Percentiles rank a stretch among this genome's conserved stretches.
Evolutionary conservation across 2,888 invertebrate genomes (phyloP).

Genomic region (Hypena proboscidalis): DNA sequence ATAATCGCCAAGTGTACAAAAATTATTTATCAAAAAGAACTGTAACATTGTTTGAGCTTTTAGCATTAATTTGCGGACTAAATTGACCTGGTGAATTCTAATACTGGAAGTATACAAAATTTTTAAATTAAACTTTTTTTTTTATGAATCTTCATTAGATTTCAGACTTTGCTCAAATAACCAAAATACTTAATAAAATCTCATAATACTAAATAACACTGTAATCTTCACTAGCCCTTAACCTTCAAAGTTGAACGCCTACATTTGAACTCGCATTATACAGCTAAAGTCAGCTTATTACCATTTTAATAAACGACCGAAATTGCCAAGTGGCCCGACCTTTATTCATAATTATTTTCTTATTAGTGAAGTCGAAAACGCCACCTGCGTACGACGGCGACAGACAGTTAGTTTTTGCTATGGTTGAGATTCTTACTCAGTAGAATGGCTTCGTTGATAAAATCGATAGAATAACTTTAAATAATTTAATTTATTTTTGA

Average conservation of each 20-base stretch:
- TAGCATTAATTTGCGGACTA: too few relatives aligned
- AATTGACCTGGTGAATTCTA: too few relatives aligned
- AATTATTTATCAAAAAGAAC: too few relatives aligned
- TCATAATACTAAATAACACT: background rate
- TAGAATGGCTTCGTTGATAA: conserved; percentile 26
- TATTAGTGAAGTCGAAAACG: conserved; percentile 49
- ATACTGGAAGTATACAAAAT: too few relatives aligned
- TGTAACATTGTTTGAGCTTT: too few relatives aligned
- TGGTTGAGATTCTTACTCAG: conserved; percentile 29
- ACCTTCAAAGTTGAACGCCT: conserved; percentile 13
- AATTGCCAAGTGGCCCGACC: conserved; percentile 51
- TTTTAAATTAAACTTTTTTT: too few relatives aligned
- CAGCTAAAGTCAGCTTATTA: conserved; percentile 43
- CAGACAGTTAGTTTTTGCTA: too few relatives aligned
- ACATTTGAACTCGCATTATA: conserved; percentile 37
- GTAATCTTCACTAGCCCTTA: conserved; percentile 13
- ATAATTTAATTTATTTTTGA: too few relatives aligned
- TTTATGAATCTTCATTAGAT: too few relatives aligned
- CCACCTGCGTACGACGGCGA: conserved; percentile 50
- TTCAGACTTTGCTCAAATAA: too few relatives aligned
- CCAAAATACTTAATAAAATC: too few relatives aligned
- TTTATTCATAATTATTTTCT: conserved; percentile 64
- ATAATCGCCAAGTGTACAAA: too few relatives aligned
- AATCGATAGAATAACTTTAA: conserved; percentile 3
- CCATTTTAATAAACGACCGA: conserved; percentile 58